Base-by-base conservation (phyloP, 2,797 vertebrate species). In the Otolemur crassicaudatus region DNA sequence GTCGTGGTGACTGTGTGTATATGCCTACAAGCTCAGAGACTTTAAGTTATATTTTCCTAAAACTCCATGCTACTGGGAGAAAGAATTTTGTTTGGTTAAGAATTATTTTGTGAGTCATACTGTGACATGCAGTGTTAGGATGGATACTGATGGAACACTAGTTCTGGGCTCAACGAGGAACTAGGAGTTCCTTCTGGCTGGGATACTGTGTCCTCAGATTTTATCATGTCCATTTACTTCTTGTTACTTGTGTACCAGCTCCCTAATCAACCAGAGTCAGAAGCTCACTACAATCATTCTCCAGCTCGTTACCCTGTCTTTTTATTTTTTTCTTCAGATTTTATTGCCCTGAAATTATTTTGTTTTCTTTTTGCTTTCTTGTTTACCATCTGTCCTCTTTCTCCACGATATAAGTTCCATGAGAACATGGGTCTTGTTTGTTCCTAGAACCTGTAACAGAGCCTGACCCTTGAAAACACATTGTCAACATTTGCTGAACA, bases 41-140 rank as follows among this genome's bases (percentile, higher is more conserved):
- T 94, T 83, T 65, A 73, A 82, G 11, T 80, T 81, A 14, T 49
- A 56, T 61, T 91, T 91, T 91, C 58, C 40, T 93, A 81, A 89
- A 83, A 81, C 25, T 43, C 12, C 20, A 19, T 76, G 67, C 46
- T 67, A 1, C 22, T 37, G 27, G 20, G 34, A 37, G 19, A 63
- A 43, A 90, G 17, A 63, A 37, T 82, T 83, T 67, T 90, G 43
- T 83, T 84, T 69, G 76, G 75, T 43, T 81, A 79, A 61, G 61
- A 79, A 5, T 31, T 43, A 63, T 49, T 79, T 63, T 37, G 14
- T 46, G 31, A 90, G 40, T 79, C 65, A 58, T 56, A 14, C 34
- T 31, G 5, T 61, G 31, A 83, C 58, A 49, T 2, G n/a, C 63
- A 56, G 37, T 34, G 49, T 92, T 89, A 63, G 37, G 80, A n/a